Conservation (phyloP, 2,797 vertebrate genomes). For the Amniataba percoides region DNA sequence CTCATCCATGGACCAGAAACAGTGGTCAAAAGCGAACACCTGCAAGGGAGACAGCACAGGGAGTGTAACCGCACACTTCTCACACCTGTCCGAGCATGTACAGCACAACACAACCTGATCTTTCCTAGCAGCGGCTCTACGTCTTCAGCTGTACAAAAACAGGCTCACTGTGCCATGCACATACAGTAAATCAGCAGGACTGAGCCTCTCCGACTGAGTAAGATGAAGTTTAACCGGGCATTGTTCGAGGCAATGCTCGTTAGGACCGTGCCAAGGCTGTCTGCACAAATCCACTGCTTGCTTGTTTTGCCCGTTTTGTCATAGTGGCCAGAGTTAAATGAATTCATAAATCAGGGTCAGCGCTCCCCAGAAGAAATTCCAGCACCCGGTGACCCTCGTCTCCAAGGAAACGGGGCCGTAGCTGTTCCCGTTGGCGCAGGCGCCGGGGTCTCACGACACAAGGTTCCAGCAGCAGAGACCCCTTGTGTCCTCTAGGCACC, state of each 20-base stretch:
- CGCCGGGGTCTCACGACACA: conserved; percentile 43
- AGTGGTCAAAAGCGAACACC: conserved; percentile 99
- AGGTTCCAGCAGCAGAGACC: conserved; percentile 65
- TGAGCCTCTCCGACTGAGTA: conserved; percentile 60
- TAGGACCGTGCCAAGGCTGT: conserved; percentile 49
- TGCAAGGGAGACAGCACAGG: conserved; percentile 75
- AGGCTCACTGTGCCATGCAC: conserved; percentile 37
- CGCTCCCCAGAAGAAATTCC: conserved; percentile 80
- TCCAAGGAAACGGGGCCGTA: conserved; percentile 76
- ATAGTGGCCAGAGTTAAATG: conserved; percentile 72
- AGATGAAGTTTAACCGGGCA: conserved; percentile 53
- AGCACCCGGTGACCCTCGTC: conserved; percentile 76
- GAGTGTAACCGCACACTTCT: conserved; percentile 47
- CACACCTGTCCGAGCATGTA: conserved; percentile 66
- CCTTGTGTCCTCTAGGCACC: conserved; percentile 68
- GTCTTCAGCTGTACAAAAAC: conserved; percentile 36
- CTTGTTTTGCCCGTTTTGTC: conserved; percentile 56
- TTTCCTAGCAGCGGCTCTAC: conserved; percentile 19
- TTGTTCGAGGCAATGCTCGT: conserved; percentile 61
- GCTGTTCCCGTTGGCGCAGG: conserved; percentile 40
- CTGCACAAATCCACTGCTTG: conserved; percentile 65
- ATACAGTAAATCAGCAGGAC: conserved; percentile 63
- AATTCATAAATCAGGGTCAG: conserved; percentile 87
- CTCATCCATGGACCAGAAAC: conserved; percentile 99
- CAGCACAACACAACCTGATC: conserved; percentile 34